These are phyloP conservation scores for Microtus obscurus DNA, from an alignment of 2,797 vertebrate species.

Conservation along the genomic window DNA sequence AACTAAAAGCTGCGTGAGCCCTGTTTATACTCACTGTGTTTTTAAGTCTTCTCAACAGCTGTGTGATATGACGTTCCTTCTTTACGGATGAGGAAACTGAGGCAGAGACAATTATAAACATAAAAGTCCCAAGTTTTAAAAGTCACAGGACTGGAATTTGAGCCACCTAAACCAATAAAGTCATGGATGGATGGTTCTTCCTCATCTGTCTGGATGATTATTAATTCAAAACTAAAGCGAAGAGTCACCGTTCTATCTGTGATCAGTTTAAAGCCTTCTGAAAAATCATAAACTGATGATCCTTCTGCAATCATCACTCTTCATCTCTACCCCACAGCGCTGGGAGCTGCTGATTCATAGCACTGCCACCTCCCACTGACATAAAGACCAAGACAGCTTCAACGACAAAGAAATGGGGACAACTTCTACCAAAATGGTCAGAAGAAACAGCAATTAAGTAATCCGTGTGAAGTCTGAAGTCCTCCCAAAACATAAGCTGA, in stretches of 20 bases:
- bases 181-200: not conserved
- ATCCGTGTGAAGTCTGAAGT: not conserved
- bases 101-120: not conserved
- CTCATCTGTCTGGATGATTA: constrained; percentile 4
- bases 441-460: not conserved
- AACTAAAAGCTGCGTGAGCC: not conserved
- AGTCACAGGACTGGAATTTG: not conserved
- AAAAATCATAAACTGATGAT: constrained; percentile 70
- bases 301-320: constrained; percentile 36
- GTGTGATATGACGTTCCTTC: not conserved
- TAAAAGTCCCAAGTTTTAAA: not conserved
- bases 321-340: constrained; percentile 84
- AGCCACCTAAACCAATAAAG: not conserved
- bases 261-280: constrained; percentile 75
- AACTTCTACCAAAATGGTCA: constrained; percentile 18
- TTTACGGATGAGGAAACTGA: constrained; percentile 11
- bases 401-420: not conserved
- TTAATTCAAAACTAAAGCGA: constrained; percentile 52
- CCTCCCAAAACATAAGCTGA: not conserved
- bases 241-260: constrained; percentile 79
- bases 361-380: constrained; percentile 51
- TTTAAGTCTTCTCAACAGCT: not conserved
- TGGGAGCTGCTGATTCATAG: constrained; percentile 65
- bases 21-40: not conserved
- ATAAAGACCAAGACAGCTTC: constrained; percentile 46